A percentile compares a stretch with the other conserved stretches of the same genome.
These are phyloP conservation scores for Etheostoma spectabile DNA, from an alignment of 2,113 vertebrate species.

Conservation along the genomic window DNA sequence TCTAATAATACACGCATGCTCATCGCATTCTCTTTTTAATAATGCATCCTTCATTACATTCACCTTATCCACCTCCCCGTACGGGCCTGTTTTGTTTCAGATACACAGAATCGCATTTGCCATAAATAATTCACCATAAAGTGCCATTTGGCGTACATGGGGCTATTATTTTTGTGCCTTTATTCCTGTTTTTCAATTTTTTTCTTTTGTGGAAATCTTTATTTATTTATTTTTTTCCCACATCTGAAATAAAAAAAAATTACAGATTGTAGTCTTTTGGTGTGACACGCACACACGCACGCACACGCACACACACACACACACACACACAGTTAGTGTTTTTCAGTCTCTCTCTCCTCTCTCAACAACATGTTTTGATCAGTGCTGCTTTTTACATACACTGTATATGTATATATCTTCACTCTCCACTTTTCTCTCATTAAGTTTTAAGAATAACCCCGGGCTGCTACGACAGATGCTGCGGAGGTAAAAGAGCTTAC, in stretches of 20 bases:
- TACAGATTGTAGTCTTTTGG: background rate
- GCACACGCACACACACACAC: background rate
- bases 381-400: background rate
- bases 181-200: background rate
- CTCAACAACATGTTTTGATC: constrained; percentile 47
- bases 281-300: constrained; percentile 32
- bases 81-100: constrained; percentile 34
- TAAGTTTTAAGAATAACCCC: constrained; percentile 74
- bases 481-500: constrained; percentile 57
- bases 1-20: constrained; percentile 54
- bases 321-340: constrained; percentile 25
- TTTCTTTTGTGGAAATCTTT: background rate
- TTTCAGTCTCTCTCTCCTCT: constrained; percentile 29
- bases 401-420: background rate
- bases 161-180: constrained; percentile 18
- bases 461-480: constrained; percentile 71
- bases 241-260: background rate
- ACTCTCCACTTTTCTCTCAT: constrained; percentile 64
- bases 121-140: constrained; percentile 12
- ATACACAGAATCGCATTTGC: constrained; percentile 45
- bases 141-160: constrained; percentile 15
- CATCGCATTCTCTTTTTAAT: background rate
- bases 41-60: no score
- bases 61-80: background rate
- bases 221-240: background rate